Evolutionary conservation across 2,113 vertebrate species (phyloP), one percentile per base, ranked within the genome.

Genomic region (Cryptotis parvus): DNA sequence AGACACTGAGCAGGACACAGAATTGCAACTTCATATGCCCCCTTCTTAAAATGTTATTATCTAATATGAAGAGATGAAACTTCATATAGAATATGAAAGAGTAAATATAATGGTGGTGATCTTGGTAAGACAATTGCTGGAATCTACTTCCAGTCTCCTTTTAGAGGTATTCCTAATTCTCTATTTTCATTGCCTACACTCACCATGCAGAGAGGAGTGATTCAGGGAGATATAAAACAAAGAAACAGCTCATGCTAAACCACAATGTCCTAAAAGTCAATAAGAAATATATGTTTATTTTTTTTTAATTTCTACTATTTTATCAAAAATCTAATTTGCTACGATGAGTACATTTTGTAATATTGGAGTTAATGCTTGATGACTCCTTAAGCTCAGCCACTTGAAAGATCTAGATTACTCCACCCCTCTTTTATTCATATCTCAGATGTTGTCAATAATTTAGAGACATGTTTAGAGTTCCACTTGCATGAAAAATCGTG

Each of bases 201-300:
- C 8, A 29, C 4, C 63, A 52, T 37, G 77, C 66, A 89, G 52
- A 58, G 27, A n/a, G n/a, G n/a, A n/a, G 70, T 75, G 72, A 20
- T 79, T 86, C 84, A 35, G 22, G 76, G 68, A n/a, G n/a, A n/a
- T n/a, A 55, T 26, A 18, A 89, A 87, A 89, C 74, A 15, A 24
- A 74, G 49, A 91, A 45, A 77, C n/a, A 69, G 16, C n/a, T 82
- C 24, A 45, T 55, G n/a, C 27, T 66, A 89, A 74, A 68, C 52
- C 92, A n/a, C n/a, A 90, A 94, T 24, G 16, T 27, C 81, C 69
- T 89, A 27, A 61, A 55, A 74, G n/a, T 91, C 61, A 70, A 68
- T 43, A 74, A 43, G 18, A n/a, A n/a, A 6, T 29, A 11, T 69
- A 43, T 22, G 1, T 85, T 89, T 78, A 76, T 22, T 31, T 78